Conservation (phyloP, 2,888 invertebrate genomes). For the Troides aeacus region DNA sequence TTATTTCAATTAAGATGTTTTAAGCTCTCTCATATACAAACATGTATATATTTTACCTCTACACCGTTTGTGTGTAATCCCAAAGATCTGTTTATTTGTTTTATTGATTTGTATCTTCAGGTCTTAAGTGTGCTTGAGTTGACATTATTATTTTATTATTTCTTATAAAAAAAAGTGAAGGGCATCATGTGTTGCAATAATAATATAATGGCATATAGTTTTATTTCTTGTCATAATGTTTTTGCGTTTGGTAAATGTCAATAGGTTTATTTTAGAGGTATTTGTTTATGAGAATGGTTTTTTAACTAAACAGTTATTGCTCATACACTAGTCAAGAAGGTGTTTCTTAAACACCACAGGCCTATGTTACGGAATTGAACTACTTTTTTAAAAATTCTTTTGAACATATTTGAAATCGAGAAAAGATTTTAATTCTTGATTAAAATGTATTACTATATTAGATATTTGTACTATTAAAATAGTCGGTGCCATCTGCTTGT, state of each 20-base stretch:
- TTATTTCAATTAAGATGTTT: constrained; percentile 13
- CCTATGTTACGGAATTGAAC: constrained; percentile 6
- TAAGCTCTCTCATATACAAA: constrained; percentile 12
- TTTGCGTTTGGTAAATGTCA: constrained; percentile 3
- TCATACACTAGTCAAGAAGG: constrained; percentile 20
- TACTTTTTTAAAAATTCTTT: neutral
- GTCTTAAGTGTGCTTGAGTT: neutral
- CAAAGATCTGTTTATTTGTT: constrained; percentile 28
- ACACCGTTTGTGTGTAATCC: constrained; percentile 16
- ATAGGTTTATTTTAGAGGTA: neutral
- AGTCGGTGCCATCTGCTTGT: neutral
- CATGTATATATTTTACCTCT: neutral
- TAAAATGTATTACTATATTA: neutral
- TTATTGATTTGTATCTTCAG: neutral
- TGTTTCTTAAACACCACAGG: constrained; percentile 8
- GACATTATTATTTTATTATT: neutral
- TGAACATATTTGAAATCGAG: neutral
- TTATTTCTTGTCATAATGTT: constrained; percentile 10
- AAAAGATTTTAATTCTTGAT: neutral
- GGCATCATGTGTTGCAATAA: neutral
- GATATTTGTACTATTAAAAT: neutral
- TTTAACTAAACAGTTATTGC: constrained; percentile 5
- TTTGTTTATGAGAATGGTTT: neutral
- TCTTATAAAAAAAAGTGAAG: neutral
- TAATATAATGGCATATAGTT: neutral